Conservation (phyloP, 2,113 vertebrate species). For the Brachirus orientalis region DNA sequence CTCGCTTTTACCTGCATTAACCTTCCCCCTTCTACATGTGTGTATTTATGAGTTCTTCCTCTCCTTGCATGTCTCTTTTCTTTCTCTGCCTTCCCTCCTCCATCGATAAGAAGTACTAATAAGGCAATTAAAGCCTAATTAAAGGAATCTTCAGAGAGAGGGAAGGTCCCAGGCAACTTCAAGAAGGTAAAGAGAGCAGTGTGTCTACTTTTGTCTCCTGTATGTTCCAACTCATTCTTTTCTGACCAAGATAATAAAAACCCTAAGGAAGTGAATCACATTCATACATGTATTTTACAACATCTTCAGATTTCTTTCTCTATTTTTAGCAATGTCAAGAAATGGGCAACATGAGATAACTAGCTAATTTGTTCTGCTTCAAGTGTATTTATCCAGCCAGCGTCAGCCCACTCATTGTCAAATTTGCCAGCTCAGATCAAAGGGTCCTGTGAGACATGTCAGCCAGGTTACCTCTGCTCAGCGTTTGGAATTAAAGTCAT, state of each 20-base stretch:
- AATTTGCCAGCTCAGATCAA: slow-evolving; percentile 68
- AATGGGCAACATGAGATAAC: slow-evolving; percentile 22
- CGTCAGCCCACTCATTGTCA: slow-evolving; percentile 59
- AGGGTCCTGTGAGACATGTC: slow-evolving; percentile 39
- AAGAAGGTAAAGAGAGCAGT: slow-evolving; percentile 38
- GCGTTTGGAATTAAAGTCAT: slow-evolving; percentile 58
- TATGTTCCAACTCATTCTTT: too few species aligned
- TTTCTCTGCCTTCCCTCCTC: slow-evolving; percentile 47
- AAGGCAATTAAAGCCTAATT: slow-evolving; percentile 81
- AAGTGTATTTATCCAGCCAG: slow-evolving; percentile 48
- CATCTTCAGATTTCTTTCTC: slow-evolving; percentile 3
- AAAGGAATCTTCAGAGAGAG: slow-evolving; percentile 71
- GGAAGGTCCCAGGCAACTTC: slow-evolving; percentile 60
- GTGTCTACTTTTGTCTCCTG: slow-evolving; percentile 53
- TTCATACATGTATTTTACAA: background rate
- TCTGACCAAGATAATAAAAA: slow-evolving; percentile 17
- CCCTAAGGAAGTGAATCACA: too few species aligned
- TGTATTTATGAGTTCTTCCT: background rate
- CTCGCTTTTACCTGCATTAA: slow-evolving; percentile 17
- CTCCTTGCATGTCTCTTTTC: slow-evolving; percentile 54
- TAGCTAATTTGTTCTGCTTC: slow-evolving; percentile 48
- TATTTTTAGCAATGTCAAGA: slow-evolving; percentile 13
- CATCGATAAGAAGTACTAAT: slow-evolving; percentile 75
- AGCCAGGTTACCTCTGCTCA: slow-evolving; percentile 65
- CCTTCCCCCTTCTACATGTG: slow-evolving; percentile 1